Evolutionary conservation across 2,888 invertebrate genomes (phyloP), one percentile per base, ranked within the genome.

Genomic region (Vannuccia rotundouncinata): DNA sequence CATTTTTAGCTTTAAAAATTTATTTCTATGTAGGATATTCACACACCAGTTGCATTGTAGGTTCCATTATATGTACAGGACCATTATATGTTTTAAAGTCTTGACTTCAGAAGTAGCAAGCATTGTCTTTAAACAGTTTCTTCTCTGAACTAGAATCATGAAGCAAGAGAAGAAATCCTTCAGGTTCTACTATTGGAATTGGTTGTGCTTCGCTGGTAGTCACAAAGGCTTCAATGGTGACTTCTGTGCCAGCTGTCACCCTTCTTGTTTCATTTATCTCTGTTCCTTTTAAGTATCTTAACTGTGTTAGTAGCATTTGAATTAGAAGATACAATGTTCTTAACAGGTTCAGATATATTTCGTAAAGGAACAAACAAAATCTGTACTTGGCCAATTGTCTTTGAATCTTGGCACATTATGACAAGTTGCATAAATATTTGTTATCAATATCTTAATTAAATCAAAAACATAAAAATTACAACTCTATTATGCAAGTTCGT

Each of bases 71-170:
- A 66, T 22, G 66, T n/a, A n/a, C 66, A 66, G 66, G 66, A 27
- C 66, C 17, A 66, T 45, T 45, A 17, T 66, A 66, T 5, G 66
- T 5, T 66, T 27, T 5, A 66, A 13, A 66, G 25, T 66, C 66
- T 66, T 66, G 2, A 22, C 66, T 27, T 22, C 66, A 66, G 66
- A 66, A 66, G 66, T 66, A 66, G 22, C 66, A 66, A 66, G 13
- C 66, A 22, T 66, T 66, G 66, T 66, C 66, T 22, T 17, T 27
- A 66, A 27, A n/a, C n/a, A n/a, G n/a, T n/a, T n/a, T 66, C 25
- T 66, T 27, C 10, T 66, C 66, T 66, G 66, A 66, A 66, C 66
- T 66, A 27, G 66, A 66, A 66, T n/a, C 66, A 66, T 22, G 66
- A 66, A 27, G 66, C 66, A 27, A 66, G 66, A 66, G 13, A 22